These are phyloP conservation scores for Ataeniobius toweri DNA, from an alignment of 2,797 vertebrate genomes.

Conservation along the genomic window DNA sequence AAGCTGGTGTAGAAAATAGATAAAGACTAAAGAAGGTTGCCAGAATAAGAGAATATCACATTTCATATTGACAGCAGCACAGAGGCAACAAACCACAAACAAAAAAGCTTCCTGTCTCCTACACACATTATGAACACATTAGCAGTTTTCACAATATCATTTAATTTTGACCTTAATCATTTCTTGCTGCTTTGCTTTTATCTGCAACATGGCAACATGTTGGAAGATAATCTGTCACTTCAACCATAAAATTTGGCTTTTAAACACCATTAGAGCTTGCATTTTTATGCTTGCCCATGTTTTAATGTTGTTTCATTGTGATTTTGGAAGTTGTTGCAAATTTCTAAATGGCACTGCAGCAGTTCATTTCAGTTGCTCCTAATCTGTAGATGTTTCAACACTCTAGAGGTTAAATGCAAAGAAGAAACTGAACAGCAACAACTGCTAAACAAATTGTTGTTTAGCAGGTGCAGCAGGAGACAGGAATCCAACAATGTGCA, in stretches of 20 bases:
- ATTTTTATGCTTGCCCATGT: neutral
- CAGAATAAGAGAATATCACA: neutral
- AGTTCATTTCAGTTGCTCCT: neutral
- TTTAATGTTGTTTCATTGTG: neutral
- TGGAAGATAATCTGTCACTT: constrained; percentile 3
- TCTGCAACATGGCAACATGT: neutral
- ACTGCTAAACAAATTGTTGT: neutral
- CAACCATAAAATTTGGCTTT: neutral
- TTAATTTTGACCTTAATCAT: neutral
- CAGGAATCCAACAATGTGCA: neutral
- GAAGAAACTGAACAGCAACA: neutral
- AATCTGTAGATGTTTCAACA: neutral
- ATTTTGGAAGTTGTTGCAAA: neutral
- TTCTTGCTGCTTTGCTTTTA: neutral
- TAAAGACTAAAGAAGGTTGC: neutral
- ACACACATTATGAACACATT: neutral
- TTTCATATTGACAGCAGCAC: neutral
- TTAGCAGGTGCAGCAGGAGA: neutral
- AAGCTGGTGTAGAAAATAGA: constrained; percentile 3
- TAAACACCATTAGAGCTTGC: neutral
- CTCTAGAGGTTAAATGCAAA: neutral
- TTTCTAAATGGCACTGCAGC: neutral
- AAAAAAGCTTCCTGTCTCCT: neutral
- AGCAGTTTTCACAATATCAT: neutral
- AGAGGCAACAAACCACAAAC: neutral